Evolutionary conservation across 2,113 vertebrate species (phyloP).

Genomic region (Gorsachius goisagi): DNA sequence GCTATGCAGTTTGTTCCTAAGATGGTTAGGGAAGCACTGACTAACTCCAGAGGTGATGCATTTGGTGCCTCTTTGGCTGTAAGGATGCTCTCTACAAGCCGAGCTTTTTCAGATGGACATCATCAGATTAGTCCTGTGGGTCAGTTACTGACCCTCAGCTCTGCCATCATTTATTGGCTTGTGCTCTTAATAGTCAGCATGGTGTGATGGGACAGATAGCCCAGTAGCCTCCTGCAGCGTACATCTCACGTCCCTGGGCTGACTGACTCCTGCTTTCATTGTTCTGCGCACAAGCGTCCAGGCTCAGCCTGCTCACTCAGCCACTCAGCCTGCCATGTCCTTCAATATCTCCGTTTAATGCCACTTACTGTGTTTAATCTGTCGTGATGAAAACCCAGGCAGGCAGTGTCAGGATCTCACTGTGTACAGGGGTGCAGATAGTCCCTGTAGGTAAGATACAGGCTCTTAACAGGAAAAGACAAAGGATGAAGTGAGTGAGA

Average conservation of each 20-base stretch:
- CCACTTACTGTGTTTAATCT: background rate
- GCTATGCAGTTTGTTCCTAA: background rate
- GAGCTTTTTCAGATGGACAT: background rate
- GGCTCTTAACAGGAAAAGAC: background rate
- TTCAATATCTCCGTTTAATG: background rate
- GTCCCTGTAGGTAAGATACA: background rate
- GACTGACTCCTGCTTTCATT: background rate
- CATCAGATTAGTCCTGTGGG: background rate
- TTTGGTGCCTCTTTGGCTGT: background rate
- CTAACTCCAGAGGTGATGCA: conserved; percentile 6
- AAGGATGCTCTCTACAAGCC: background rate
- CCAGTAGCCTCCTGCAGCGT: fast-evolving
- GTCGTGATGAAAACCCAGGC: background rate
- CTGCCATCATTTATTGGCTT: background rate
- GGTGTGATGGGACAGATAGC: background rate
- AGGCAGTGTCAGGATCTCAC: background rate
- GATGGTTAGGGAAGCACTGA: background rate
- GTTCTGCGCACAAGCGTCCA: fast-evolving
- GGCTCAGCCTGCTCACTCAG: background rate
- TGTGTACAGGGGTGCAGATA: background rate
- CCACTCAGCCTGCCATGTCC: background rate
- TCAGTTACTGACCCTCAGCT: background rate
- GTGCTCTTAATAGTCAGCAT: background rate
- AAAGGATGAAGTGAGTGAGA: background rate
- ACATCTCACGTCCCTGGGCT: background rate